A percentile compares a stretch with the other conserved stretches of the same genome.
Evolutionary conservation across 2,113 vertebrate species (phyloP).

Genomic region (Aegotheles bennettii): DNA sequence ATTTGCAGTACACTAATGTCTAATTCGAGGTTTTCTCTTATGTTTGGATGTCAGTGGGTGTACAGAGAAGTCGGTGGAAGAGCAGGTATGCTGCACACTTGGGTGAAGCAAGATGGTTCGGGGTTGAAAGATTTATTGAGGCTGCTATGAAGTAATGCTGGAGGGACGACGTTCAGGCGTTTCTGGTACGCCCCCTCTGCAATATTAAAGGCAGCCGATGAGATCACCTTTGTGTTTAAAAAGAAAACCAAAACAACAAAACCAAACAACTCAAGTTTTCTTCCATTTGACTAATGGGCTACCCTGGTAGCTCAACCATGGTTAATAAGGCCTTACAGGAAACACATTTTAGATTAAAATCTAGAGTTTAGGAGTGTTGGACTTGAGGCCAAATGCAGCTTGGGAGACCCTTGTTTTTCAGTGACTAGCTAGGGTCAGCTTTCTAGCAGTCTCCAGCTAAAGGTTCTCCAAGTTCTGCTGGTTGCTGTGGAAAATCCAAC

Average conservation of each 20-base stretch:
- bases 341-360: not conserved
- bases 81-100: not conserved
- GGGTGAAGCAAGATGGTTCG: not conserved
- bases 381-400: not conserved
- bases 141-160: not conserved
- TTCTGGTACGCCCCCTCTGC: not conserved
- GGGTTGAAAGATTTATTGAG: conserved; percentile 9
- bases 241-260: not conserved
- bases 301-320: not conserved
- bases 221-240: not conserved
- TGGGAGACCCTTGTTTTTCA: not conserved
- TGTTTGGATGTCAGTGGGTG: not conserved
- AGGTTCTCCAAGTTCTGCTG: not conserved
- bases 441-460: not conserved
- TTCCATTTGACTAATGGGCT: not conserved
- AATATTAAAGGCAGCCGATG: not conserved
- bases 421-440: not conserved
- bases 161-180: accelerated
- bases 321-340: not conserved
- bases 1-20: not conserved
- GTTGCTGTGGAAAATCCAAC: not conserved
- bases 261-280: not conserved
- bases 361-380: not conserved
- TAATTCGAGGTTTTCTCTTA: not conserved
- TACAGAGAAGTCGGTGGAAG: not conserved